Base-by-base conservation (phyloP, 2,797 vertebrate species). In the Coccyzus lansbergi region DNA sequence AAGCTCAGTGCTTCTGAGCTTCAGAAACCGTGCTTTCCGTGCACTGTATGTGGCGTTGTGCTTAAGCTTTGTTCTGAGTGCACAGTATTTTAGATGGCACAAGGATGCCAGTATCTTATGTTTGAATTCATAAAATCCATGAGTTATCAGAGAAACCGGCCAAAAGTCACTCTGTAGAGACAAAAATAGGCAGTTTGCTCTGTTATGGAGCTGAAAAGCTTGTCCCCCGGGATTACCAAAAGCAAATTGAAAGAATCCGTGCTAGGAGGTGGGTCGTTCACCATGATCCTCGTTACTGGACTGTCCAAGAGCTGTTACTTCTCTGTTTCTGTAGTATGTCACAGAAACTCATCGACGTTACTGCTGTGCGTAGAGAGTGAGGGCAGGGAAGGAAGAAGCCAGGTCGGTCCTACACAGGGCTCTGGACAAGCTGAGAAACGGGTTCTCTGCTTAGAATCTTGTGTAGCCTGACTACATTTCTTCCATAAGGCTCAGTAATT, bases 81-180 rank as follows among this genome's bases (percentile, higher is more conserved):
- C 5, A 25, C 40, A 4, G 31, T 10, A 44, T 33, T 44, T 15
- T 44, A 58, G 34, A 36, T 29, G 65, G 44, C 12, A 9, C 38
- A 2, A 59, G 12, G 38, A 4, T 44, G 28, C 44, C 15, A 7
- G 4, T 1, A 4, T 22, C 10, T 7, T 12, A 0, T 14, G n/a
- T 70, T 28, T n/a, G 28, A 42, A 28, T 44, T 22, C 58, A 26
- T n/a, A 53, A 60, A 58, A 53, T 18, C 46, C 7, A 3, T 6
- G 48, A 40, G 18, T 42, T 31, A 25, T 48, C 8, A 7, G 74
- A 31, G 46, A 79, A n/a, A 9, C 24, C 20, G 33, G 29, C 21
- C 26, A 26, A 6, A 19, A 72, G 33, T 33, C 38, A 12, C 8
- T 12, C 25, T 24, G 22, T 4, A 29, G 34, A 63, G 33, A 18